Base-by-base conservation (phyloP, 2,797 vertebrate genomes). In the Clamator glandarius region DNA sequence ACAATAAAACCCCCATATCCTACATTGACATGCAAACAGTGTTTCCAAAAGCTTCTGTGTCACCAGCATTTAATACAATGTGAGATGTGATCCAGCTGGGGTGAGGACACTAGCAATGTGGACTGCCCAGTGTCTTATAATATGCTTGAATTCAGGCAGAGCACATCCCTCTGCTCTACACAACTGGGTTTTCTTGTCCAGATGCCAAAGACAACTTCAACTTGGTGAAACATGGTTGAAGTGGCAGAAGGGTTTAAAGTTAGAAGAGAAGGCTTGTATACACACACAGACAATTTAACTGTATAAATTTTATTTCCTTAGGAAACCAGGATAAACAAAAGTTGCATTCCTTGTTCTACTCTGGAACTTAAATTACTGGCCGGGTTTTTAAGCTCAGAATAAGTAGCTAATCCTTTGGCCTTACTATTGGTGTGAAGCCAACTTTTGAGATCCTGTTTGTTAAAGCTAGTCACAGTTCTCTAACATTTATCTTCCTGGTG, bases 401-500 rank as follows among this genome's bases (percentile, higher is more conserved):
- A 89, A 76, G 36, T 36, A 84, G 52, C 48, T 91, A 94, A 70
- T 91, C 31, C 72, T 90, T 7, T 79, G 61, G 88, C 33, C 26
- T 46, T 73, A 67, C 63, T 84, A 41, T 42, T 79, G 69, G 63
- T 76, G 24, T 63, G 67, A 84, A 87, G 33, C 39, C 59, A 87
- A 21, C 12, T 67, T 84, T 26, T 59, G 75, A 84, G 50, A 59
- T 80, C 29, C 41, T 84, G 8, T 86, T 92, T 77, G n/a, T 76
- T 92, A 88, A 93, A 86, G 25, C 55, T 67, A 57, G 25, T 20
- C 33, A 61, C 50, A 33, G 26, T 91, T 93, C 61, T 90, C 52
- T 89, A 52, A 23, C 48, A 26, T 73, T 95, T 82, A 39, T 95
- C 35, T 52, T 95, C 57, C 61, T 77, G 55, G 31, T 88, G 48